Conservation (phyloP, 2,113 vertebrate species). For the Malaclemys terrapin region DNA sequence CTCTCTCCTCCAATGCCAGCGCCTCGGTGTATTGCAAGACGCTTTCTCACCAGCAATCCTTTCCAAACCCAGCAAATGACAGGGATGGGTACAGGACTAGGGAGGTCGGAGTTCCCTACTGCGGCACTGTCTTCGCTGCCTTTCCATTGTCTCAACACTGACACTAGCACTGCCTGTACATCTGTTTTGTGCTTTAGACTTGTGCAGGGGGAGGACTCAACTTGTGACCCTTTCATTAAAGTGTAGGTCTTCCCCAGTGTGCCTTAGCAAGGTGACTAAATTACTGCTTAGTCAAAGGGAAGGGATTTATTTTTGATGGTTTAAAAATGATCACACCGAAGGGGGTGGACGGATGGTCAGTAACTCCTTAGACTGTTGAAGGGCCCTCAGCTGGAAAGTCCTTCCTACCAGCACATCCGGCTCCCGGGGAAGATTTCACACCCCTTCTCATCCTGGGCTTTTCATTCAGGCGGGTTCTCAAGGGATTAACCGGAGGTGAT, state of each 20-base stretch:
- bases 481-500: background rate
- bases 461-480: background rate
- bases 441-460: background rate
- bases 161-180: background rate
- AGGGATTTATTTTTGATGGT: background rate
- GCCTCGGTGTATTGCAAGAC: fast-evolving
- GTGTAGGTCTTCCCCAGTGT: background rate
- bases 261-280: background rate
- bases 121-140: background rate
- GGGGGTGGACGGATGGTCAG: background rate
- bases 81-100: background rate
- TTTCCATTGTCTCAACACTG: background rate
- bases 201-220: background rate
- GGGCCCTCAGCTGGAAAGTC: background rate
- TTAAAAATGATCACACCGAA: background rate
- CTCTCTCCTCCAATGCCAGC: background rate
- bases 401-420: background rate
- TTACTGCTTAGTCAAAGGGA: background rate
- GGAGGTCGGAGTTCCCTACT: background rate
- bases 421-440: background rate
- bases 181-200: background rate
- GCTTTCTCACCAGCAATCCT: background rate
- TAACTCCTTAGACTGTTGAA: background rate
- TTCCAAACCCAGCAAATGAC: fast-evolving
- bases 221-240: background rate